Conservation (phyloP, 1,140 invertebrate genomes). For the Nymphalis io region DNA sequence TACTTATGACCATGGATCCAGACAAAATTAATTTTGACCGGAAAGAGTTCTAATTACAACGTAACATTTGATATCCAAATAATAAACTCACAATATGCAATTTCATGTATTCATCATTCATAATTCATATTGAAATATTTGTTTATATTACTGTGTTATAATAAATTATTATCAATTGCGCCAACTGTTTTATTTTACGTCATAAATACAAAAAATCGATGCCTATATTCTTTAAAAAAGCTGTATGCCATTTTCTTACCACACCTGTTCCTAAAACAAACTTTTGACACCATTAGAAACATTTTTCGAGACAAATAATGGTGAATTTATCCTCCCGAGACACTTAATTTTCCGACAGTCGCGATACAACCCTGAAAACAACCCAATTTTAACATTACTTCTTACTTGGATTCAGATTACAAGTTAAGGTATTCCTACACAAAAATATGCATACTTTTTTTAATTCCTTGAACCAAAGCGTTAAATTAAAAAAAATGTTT, state of each 20-base stretch:
- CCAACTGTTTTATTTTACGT: neutral
- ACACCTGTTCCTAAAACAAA: slow-evolving; percentile 71
- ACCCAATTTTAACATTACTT: slow-evolving; percentile 71
- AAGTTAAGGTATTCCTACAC: slow-evolving; percentile 15
- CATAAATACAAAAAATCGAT: neutral
- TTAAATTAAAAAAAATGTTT: neutral
- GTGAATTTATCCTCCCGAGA: slow-evolving; percentile 67
- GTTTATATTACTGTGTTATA: no score
- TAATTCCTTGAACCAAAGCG: neutral
- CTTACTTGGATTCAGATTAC: slow-evolving; percentile 47
- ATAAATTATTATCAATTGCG: no score
- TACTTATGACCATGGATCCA: no score
- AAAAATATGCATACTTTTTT: neutral
- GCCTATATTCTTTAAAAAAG: neutral
- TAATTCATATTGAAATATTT: no score
- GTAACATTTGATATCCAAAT: no score
- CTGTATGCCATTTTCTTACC: slow-evolving; percentile 9
- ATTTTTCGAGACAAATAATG: slow-evolving; percentile 74
- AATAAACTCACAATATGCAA: no score
- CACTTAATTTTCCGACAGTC: slow-evolving; percentile 74
- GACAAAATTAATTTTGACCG: no score
- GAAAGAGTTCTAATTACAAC: no score
- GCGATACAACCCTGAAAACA: slow-evolving; percentile 59
- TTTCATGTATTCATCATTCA: no score
- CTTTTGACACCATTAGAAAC: slow-evolving; percentile 67